These are phyloP conservation scores for Lasioglossum lativentre DNA, from an alignment of 2,888 invertebrate species.

Conservation along the genomic window DNA sequence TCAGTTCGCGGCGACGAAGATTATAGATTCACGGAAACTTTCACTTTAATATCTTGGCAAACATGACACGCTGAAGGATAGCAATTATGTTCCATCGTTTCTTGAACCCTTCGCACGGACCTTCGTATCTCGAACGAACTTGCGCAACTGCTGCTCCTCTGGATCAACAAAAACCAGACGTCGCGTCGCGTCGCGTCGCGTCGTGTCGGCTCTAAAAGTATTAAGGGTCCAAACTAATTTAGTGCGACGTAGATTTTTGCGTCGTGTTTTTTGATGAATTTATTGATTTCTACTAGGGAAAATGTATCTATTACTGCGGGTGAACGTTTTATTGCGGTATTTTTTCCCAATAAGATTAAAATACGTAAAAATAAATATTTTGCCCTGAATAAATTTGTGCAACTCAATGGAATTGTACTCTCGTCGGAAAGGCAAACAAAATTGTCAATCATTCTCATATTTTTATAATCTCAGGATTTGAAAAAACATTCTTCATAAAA, in stretches of 20 bases:
- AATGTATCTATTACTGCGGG: too few relatives aligned
- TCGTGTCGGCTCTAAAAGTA: neutral
- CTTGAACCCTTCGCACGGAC: neutral
- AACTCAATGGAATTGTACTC: too few relatives aligned
- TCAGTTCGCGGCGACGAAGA: slow-evolving; percentile 11
- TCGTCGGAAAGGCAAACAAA: too few relatives aligned
- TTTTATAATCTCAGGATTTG: too few relatives aligned
- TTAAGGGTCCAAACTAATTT: neutral
- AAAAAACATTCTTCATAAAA: too few relatives aligned
- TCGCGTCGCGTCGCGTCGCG: too few relatives aligned
- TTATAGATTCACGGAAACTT: slow-evolving; percentile 53
- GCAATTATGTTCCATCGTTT: slow-evolving; percentile 18
- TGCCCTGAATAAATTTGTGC: too few relatives aligned
- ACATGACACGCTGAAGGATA: slow-evolving; percentile 20
- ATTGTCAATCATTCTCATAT: too few relatives aligned
- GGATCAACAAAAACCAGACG: neutral
- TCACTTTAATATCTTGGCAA: slow-evolving; percentile 27
- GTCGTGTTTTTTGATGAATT: neutral
- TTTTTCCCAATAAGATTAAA: too few relatives aligned
- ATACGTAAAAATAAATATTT: too few relatives aligned
- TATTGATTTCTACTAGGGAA: too few relatives aligned
- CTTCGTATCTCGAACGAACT: neutral
- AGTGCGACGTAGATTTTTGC: neutral
- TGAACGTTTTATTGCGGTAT: too few relatives aligned
- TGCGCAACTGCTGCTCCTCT: neutral